Conservation (phyloP, 2,888 invertebrate species). For the Microdon myrmicae region DNA sequence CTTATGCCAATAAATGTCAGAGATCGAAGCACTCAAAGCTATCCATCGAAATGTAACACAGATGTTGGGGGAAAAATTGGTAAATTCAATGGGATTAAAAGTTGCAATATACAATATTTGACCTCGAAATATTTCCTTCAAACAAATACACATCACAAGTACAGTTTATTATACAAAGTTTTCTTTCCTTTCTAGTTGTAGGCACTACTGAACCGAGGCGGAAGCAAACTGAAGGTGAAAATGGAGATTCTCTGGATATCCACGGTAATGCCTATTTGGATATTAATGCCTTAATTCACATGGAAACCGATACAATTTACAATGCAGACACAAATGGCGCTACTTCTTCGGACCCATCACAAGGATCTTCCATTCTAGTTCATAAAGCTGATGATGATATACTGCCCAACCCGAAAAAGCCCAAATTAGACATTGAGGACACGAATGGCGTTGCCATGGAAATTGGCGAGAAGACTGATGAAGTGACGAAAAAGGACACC, state of each 20-base stretch:
- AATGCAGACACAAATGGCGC: conserved; percentile 60
- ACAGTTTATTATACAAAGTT: conserved; percentile 19
- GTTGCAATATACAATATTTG: no score
- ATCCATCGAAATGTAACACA: no score
- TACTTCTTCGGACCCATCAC: conserved; percentile 57
- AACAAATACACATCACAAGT: conserved; percentile 15
- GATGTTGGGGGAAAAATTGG: no score
- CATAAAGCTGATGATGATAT: conserved; percentile 60
- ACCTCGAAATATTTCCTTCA: no score
- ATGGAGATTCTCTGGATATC: conserved; percentile 73
- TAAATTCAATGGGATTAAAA: no score
- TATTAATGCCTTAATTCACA: conserved; percentile 71
- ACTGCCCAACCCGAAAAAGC: conserved; percentile 68
- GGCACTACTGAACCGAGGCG: conserved; percentile 77
- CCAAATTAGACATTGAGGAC: conserved; percentile 57
- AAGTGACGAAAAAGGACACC: conserved; percentile 33
- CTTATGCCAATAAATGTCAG: no score
- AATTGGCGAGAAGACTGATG: no score
- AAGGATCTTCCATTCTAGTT: conserved; percentile 46
- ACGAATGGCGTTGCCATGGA: conserved; percentile 22
- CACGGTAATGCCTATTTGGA: conserved; percentile 68
- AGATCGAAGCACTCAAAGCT: no score
- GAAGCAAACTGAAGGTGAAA: conserved; percentile 73
- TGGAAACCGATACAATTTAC: conserved; percentile 68
- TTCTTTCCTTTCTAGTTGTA: conserved; percentile 71